A percentile compares a stretch with the other conserved stretches of the same genome.
Evolutionary conservation across 2,113 vertebrate genomes (phyloP).

Genomic region (Onychostoma macrolepis): DNA sequence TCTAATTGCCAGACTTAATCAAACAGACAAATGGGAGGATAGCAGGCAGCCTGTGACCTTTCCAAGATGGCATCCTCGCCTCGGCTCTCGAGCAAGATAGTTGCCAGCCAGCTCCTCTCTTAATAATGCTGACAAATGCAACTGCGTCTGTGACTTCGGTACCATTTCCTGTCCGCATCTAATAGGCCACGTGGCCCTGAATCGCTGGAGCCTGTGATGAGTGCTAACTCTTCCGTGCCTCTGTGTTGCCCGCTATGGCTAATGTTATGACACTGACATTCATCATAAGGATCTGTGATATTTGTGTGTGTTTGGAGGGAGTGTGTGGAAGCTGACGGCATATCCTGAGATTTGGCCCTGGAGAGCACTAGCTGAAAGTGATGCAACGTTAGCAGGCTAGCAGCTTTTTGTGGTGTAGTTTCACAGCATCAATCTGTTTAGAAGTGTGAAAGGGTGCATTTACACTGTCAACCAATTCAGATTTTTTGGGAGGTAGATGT

Average conservation of each 20-base stretch:
- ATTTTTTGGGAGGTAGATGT: neutral
- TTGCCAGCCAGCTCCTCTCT: slow-evolving; percentile 64
- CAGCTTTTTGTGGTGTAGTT: slow-evolving; percentile 31
- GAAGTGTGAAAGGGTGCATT: neutral
- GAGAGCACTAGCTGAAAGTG: slow-evolving; percentile 41
- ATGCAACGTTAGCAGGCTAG: slow-evolving; percentile 40
- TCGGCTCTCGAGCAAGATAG: slow-evolving; percentile 60
- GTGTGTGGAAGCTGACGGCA: slow-evolving; percentile 39
- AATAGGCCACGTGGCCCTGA: slow-evolving; percentile 47
- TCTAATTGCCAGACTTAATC: slow-evolving; percentile 79
- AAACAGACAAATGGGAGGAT: slow-evolving; percentile 73
- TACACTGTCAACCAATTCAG: neutral
- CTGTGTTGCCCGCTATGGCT: slow-evolving; percentile 38
- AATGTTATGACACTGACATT: slow-evolving; percentile 52
- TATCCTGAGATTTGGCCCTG: slow-evolving; percentile 42
- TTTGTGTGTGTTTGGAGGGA: slow-evolving; percentile 20
- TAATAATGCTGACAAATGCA: slow-evolving; percentile 61
- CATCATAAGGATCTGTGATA: slow-evolving; percentile 44
- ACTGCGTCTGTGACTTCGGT: slow-evolving; percentile 21
- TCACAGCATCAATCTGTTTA: slow-evolving; percentile 33
- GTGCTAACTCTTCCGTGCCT: slow-evolving; percentile 25
- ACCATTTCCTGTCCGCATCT: slow-evolving; percentile 53
- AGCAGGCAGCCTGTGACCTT: slow-evolving; percentile 71
- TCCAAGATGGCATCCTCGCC: slow-evolving; percentile 62
- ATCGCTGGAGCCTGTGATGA: slow-evolving; percentile 49